Percentiles rank a stretch among this genome's conserved stretches.
Conservation (phyloP, 2,113 vertebrate species). For the Circaetus cinerascens region DNA sequence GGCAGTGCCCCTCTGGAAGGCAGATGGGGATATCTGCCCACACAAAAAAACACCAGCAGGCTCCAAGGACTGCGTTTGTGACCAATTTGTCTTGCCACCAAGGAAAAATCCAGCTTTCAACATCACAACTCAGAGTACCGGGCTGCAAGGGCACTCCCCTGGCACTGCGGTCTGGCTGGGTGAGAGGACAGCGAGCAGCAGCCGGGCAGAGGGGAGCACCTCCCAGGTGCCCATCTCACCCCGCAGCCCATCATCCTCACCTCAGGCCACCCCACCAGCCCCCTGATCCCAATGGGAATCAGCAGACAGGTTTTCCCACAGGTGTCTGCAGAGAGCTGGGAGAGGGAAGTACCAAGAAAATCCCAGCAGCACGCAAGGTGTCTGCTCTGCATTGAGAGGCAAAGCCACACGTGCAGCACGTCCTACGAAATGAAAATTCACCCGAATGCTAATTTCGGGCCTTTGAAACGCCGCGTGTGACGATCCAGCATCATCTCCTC, state of each 20-base stretch:
- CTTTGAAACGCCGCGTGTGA: background rate
- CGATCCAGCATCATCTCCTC: rapidly evolving
- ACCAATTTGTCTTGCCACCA: rapidly evolving
- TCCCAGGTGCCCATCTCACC: no score
- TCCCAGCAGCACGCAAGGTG: rapidly evolving
- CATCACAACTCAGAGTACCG: no score
- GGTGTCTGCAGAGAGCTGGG: background rate
- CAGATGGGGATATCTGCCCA: background rate
- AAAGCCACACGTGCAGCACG: background rate
- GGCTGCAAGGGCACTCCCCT: background rate
- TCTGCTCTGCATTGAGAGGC: background rate
- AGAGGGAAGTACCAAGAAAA: background rate
- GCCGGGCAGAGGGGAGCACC: background rate
- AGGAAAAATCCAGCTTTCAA: background rate
- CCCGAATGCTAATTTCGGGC: background rate
- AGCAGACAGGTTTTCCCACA: background rate
- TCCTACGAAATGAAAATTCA: background rate
- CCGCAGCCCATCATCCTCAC: background rate
- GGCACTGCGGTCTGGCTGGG: rapidly evolving
- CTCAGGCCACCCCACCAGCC: background rate
- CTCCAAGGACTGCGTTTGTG: background rate
- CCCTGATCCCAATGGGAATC: rapidly evolving
- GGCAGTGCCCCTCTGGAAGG: background rate
- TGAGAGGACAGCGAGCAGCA: rapidly evolving
- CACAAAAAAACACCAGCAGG: background rate